These are phyloP conservation scores for Stenichneumon culpator DNA, from an alignment of 2,888 invertebrate genomes.

Conservation along the genomic window DNA sequence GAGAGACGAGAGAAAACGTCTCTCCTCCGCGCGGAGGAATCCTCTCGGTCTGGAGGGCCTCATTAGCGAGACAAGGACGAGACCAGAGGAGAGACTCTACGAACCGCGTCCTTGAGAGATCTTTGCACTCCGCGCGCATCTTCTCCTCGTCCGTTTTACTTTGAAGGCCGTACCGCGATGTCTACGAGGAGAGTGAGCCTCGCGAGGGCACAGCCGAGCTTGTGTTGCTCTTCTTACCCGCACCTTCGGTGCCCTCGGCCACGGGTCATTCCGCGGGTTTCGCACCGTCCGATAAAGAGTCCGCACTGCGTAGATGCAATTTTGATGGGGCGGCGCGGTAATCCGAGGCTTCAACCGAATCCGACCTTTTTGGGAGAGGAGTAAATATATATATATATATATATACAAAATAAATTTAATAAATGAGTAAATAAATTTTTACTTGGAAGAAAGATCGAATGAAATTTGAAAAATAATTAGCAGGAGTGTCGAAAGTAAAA, in stretches of 20 bases:
- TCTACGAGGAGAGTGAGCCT: constrained; percentile 26
- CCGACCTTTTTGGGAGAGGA: too few relatives aligned
- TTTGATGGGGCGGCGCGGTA: too few relatives aligned
- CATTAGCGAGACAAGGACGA: constrained; percentile 83
- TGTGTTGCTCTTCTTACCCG: neutral
- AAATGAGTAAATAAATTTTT: too few relatives aligned
- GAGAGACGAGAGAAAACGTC: constrained; percentile 22
- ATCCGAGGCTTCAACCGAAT: too few relatives aligned
- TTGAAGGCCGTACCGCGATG: constrained; percentile 77
- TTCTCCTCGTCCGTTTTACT: constrained; percentile 73
- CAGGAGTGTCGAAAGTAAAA: too few relatives aligned
- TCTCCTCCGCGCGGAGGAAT: constrained; percentile 44
- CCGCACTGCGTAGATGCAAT: neutral
- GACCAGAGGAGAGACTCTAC: constrained; percentile 65
- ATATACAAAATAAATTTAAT: too few relatives aligned
- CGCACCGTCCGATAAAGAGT: neutral
- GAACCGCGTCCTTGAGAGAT: constrained; percentile 82
- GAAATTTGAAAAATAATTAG: too few relatives aligned
- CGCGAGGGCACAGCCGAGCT: neutral
- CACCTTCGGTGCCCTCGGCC: neutral
- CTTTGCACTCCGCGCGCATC: constrained; percentile 81
- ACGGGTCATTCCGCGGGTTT: neutral
- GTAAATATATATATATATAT: too few relatives aligned
- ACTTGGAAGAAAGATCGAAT: too few relatives aligned
- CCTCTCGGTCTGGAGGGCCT: constrained; percentile 71